phyloP scores from a whole-genome alignment of 2,113 vertebrate genomes.

The Archilochus colubris region DNA sequence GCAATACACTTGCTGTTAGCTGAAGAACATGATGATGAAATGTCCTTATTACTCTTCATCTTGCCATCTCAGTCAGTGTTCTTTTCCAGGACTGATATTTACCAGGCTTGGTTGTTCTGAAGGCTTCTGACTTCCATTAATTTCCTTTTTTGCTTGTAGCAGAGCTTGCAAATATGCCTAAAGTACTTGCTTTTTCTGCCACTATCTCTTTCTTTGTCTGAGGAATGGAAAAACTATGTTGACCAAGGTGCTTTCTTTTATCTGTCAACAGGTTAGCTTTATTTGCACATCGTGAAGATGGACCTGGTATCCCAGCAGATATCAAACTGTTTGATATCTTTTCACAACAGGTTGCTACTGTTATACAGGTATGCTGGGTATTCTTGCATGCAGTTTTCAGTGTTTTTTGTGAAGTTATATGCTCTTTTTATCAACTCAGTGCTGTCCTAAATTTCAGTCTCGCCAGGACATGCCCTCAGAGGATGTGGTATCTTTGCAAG shows the following conservation, averaged over 20 bases:
- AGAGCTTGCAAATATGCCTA: not conserved
- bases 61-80: not conserved
- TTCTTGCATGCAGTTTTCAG: not conserved
- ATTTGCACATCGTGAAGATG: conserved; percentile 98
- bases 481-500: conserved; percentile 96
- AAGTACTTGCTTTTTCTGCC: not conserved
- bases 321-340: conserved; percentile 99
- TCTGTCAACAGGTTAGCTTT: conserved; percentile 85
- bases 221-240: not conserved
- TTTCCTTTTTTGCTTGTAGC: not conserved
- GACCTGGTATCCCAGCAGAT: conserved; percentile 95
- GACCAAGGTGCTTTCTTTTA: not conserved
- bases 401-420: not conserved
- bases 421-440: not conserved
- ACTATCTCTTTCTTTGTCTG: not conserved
- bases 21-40: not conserved
- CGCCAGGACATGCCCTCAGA: conserved; percentile 99
- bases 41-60: not conserved
- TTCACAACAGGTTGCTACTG: conserved; percentile 98
- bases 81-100: not conserved
- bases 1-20: not conserved
- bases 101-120: not conserved
- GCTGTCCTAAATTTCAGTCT: conserved; percentile 80
- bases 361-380: conserved; percentile 87
- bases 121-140: not conserved